Evolutionary conservation across 1,140 invertebrate genomes (phyloP), one percentile per base, ranked within the genome.

Genomic region (Sminthurinus signatus): DNA sequence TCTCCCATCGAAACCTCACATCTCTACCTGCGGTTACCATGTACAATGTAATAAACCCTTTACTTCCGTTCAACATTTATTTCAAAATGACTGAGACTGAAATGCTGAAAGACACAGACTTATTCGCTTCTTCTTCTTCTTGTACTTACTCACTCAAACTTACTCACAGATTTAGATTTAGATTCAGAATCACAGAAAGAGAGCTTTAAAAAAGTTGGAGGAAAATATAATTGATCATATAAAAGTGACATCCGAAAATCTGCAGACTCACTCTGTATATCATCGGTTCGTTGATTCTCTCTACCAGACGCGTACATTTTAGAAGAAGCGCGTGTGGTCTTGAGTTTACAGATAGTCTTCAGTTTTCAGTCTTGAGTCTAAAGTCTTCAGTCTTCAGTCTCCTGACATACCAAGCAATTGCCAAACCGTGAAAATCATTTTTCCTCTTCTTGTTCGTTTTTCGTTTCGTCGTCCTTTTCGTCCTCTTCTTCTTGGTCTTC

Each of bases 181-280:
- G 32, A 36, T 5, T 36, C 32, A 36, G 32, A 36, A 36, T 36
- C 32, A n/a, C n/a, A n/a, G n/a, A n/a, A n/a, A n/a, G n/a, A n/a
- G n/a, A n/a, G n/a, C n/a, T n/a, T n/a, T n/a, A n/a, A n/a, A n/a
- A n/a, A n/a, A n/a, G n/a, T 36, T 36, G 27, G 14, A 52, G 50
- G 27, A 52, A 39, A 36, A 56, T 56, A 56, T 56, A 56, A 56
- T 56, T 56, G 54, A 56, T 56, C 54, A 56, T 56, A 36, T 36
- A 56, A 56, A 56, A 56, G 54, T 56, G 54, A 56, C 54, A 56
- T 56, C 54, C 29, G 32, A 23, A 56, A 56, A 56, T 12, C 5
- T 56, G 54, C 54, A 56, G 2, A 39, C 54, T 56, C 54, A 56
- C 39, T 56, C 36, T 39, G 4, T 31, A 4, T 28, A 3, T 31